Evolutionary conservation across 1,140 invertebrate species (phyloP).

Genomic region (Trachymyrmex cornetzi): DNA sequence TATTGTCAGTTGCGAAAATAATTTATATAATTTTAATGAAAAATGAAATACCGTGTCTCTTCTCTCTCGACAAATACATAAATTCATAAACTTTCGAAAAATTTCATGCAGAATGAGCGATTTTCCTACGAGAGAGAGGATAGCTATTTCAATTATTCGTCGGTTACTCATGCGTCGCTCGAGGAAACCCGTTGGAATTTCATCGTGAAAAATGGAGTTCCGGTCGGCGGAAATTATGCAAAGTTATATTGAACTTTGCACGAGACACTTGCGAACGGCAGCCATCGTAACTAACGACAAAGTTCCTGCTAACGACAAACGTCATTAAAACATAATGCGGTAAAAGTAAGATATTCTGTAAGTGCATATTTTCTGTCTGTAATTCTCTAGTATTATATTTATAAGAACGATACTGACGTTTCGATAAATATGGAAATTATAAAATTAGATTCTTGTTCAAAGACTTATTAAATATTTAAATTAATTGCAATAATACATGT

Average conservation of each 20-base stretch:
- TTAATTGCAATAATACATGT: no score
- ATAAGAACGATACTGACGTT: neutral
- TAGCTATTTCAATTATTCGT: slow-evolving; percentile 53
- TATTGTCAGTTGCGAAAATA: neutral
- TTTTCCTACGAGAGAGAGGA: neutral
- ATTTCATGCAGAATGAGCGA: slow-evolving; percentile 13
- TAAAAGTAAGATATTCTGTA: neutral
- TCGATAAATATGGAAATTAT: no score
- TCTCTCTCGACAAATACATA: slow-evolving; percentile 45
- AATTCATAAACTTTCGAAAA: slow-evolving; percentile 49
- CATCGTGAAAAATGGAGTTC: slow-evolving; percentile 47
- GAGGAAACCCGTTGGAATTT: slow-evolving; percentile 19
- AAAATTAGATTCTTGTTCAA: no score
- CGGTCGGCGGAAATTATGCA: slow-evolving; percentile 44
- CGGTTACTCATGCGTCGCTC: slow-evolving; percentile 3
- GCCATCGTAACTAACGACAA: neutral
- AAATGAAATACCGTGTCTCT: slow-evolving; percentile 6
- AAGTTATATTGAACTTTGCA: slow-evolving; percentile 35
- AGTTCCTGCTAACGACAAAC: neutral
- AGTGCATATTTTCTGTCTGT: neutral
- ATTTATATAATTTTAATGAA: slow-evolving; percentile 40
- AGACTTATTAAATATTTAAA: no score
- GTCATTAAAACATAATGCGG: slow-evolving; percentile 5
- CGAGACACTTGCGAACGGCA: neutral
- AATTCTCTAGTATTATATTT: neutral